These are phyloP conservation scores for Brachionus sp. DNA, from an alignment of 1,140 invertebrate species.

Conservation along the genomic window DNA sequence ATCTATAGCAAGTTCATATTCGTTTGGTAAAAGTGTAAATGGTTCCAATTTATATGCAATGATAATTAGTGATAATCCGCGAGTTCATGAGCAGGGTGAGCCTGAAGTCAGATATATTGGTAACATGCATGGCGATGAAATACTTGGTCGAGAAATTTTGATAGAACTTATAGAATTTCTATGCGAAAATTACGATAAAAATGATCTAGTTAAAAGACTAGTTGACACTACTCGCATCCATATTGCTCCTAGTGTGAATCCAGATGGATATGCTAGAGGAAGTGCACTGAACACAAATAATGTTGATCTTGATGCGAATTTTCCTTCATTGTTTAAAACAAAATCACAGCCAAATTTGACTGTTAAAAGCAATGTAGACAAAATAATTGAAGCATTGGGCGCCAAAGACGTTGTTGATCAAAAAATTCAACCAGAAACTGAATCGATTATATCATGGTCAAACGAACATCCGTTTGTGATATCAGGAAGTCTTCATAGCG, in stretches of 20 bases:
- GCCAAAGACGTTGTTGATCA: constrained; percentile 59
- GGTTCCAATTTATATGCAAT: constrained; percentile 75
- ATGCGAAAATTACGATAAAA: constrained; percentile 69
- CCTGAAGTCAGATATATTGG: constrained; percentile 83
- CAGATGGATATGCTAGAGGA: constrained; percentile 66
- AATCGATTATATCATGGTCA: constrained; percentile 87
- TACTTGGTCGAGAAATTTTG: constrained; percentile 75
- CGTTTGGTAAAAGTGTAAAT: constrained; percentile 77
- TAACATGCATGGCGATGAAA: constrained; percentile 89
- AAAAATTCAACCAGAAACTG: constrained; percentile 85
- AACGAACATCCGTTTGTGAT: constrained; percentile 80
- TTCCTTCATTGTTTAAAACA: constrained; percentile 70
- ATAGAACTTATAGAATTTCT: constrained; percentile 79
- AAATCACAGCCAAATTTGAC: constrained; percentile 66
- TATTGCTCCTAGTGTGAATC: constrained; percentile 82
- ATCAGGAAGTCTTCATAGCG: constrained; percentile 92
- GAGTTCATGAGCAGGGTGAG: constrained; percentile 64
- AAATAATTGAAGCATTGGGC: not conserved
- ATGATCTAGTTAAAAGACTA: constrained; percentile 60
- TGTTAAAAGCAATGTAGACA: not conserved
- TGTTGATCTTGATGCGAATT: constrained; percentile 91
- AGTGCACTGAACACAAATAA: constrained; percentile 63
- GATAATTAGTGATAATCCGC: constrained; percentile 70
- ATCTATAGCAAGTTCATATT: not conserved
- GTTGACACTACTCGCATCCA: constrained; percentile 71